Base-by-base conservation (phyloP, 2,888 invertebrate species). In the Microchrysa polita region DNA sequence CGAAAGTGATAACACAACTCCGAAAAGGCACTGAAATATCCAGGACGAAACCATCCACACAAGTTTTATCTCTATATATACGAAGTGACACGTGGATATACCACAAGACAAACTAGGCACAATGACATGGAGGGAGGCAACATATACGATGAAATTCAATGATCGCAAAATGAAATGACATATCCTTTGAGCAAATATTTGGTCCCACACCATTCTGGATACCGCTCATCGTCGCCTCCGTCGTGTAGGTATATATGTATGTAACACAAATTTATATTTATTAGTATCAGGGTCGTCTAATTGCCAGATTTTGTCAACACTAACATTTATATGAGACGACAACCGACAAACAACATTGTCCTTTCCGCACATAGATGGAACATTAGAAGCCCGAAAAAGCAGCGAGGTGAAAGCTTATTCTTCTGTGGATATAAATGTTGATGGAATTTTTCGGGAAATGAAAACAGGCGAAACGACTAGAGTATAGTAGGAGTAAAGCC, bases 251-350 rank as follows among this genome's bases (percentile, higher is more conserved):
- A n/a, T n/a, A n/a, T n/a, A n/a, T n/a, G n/a, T 48, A 55, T 60
- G 55, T 63, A 69, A 63, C 60, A 73, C 73, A 75, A 75, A 73
- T 75, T 75, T 75, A 75, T 75, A 75, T 75, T 75, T 75, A 75
- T 73, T 73, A 73, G 75, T 69, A 53, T 61, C 67, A 73, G 73
- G 69, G 75, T 73, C 69, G 61, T 73, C 73, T 75, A 75, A 75
- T 75, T 75, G 67, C 75, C 73, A 42, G 73, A 75, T 75, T 74
- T 75, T 75, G 75, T 75, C 75, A 73, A 75, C 27, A 34, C 67
- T 27, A 75, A 75, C 74, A 72, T 73, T 74, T 74, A 67, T 72
- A 53, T 27, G 10, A 53, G 18, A 44, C 44, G 63, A 63, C 40
- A n/a, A n/a, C n/a, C n/a, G n/a, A n/a, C n/a, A n/a, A 65, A 65